These are phyloP conservation scores for Salvelinus sp. DNA, from an alignment of 2,113 vertebrate genomes.

Conservation along the genomic window DNA sequence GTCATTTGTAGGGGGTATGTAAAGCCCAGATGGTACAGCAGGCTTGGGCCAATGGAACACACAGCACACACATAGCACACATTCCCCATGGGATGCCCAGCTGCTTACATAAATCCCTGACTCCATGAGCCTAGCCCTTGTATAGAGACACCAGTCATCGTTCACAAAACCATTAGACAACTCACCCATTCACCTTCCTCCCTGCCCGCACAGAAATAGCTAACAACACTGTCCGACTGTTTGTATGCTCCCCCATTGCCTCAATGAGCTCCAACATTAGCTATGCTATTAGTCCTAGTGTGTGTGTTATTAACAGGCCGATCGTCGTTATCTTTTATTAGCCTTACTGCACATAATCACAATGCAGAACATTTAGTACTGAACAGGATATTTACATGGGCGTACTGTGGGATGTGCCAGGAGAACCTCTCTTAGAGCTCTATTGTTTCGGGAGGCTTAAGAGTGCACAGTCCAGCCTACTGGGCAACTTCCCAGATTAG, in stretches of 20 bases:
- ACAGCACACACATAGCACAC: background rate
- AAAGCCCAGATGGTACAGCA: background rate
- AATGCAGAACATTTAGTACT: slow-evolving; percentile 1
- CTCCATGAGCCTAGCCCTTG: background rate
- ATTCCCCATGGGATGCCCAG: background rate
- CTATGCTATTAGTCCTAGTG: background rate
- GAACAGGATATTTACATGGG: background rate
- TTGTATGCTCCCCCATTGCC: slow-evolving; percentile 13
- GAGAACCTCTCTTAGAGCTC: slow-evolving; percentile 13
- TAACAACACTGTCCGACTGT: slow-evolving; percentile 10
- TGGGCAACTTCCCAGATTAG: slow-evolving; percentile 15
- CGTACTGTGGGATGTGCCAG: background rate
- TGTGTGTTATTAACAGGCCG: background rate
- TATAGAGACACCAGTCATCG: background rate
- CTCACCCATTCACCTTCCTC: background rate
- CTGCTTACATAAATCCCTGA: background rate
- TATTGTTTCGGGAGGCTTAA: slow-evolving; percentile 17
- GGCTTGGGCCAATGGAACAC: background rate
- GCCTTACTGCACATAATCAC: background rate
- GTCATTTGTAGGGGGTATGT: background rate
- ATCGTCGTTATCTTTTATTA: slow-evolving; percentile 10
- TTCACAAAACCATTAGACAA: background rate
- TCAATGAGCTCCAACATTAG: background rate
- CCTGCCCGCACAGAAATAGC: slow-evolving; percentile 8
- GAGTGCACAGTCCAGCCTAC: slow-evolving; percentile 12